A percentile compares a stretch with the other conserved stretches of the same genome.
These are phyloP conservation scores for Macropodus opercularis DNA, from an alignment of 2,797 vertebrate species.

Conservation along the genomic window DNA sequence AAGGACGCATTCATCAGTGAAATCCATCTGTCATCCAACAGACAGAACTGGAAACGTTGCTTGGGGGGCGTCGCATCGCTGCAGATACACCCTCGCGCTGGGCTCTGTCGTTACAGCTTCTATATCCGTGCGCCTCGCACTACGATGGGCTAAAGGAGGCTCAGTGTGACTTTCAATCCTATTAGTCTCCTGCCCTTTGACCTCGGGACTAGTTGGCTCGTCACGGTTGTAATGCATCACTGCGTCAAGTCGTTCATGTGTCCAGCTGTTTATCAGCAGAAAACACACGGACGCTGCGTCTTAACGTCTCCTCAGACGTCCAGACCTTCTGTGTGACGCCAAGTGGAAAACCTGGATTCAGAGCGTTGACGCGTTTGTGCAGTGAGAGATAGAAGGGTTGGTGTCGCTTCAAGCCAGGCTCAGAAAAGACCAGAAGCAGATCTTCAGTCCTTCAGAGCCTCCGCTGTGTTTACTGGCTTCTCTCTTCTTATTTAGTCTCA, in stretches of 20 bases:
- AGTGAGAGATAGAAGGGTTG: no score
- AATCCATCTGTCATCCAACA: conserved; percentile 1
- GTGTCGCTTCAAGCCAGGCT: no score
- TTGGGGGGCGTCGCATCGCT: background rate
- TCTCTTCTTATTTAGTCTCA: no score
- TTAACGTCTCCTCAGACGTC: no score
- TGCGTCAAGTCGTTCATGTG: background rate
- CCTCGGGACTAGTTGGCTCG: conserved; percentile 49
- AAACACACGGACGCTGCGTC: no score
- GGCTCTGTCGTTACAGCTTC: conserved; percentile 31
- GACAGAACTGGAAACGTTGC: background rate
- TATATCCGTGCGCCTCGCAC: conserved; percentile 22
- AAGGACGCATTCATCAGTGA: conserved; percentile 11
- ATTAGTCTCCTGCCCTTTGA: conserved; percentile 25
- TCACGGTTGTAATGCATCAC: conserved; percentile 53
- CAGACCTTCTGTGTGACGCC: no score
- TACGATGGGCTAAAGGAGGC: conserved; percentile 22
- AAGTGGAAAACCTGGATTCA: no score
- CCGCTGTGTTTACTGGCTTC: no score
- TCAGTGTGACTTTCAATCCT: background rate
- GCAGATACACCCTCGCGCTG: background rate
- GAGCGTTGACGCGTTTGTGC: no score
- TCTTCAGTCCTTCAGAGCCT: no score
- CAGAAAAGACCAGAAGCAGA: no score
- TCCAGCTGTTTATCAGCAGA: background rate